These are phyloP conservation scores for Platyrinchus mystaceus DNA, from an alignment of 2,797 vertebrate species.

Conservation along the genomic window DNA sequence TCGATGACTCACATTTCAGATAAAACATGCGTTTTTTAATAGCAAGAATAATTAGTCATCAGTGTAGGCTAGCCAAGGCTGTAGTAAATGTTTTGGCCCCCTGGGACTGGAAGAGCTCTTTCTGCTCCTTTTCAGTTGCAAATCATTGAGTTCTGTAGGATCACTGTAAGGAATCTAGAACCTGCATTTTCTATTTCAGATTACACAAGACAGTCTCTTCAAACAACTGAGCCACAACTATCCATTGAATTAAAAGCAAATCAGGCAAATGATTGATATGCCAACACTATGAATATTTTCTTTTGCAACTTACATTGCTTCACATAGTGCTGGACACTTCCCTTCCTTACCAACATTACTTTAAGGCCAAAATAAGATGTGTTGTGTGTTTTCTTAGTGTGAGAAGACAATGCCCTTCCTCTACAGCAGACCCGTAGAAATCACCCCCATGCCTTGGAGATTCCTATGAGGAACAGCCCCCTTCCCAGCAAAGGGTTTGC, in stretches of 20 bases:
- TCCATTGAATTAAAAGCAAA: neutral
- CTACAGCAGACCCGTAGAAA: neutral
- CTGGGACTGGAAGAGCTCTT: neutral
- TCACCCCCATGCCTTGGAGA: neutral
- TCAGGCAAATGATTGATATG: neutral
- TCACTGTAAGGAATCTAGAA: neutral
- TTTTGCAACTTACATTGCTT: neutral
- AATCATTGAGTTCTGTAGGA: neutral
- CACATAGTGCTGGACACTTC: neutral
- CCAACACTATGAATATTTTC: neutral
- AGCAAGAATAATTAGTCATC: constrained; percentile 27
- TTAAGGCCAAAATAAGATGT: neutral
- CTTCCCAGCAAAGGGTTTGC: neutral
- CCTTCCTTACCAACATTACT: neutral
- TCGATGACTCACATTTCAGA: constrained; percentile 38
- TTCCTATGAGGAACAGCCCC: neutral
- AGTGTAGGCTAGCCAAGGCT: neutral
- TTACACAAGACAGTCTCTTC: neutral
- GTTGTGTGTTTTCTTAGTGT: neutral
- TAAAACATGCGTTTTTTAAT: constrained; percentile 30
- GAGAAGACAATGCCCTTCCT: neutral
- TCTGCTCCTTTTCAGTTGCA: constrained; percentile 1
- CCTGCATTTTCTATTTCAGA: neutral
- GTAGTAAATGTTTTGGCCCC: constrained; percentile 12
- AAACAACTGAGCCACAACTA: neutral